phyloP scores from a whole-genome alignment of 1,140 invertebrate species.

The Megathymus violae region DNA sequence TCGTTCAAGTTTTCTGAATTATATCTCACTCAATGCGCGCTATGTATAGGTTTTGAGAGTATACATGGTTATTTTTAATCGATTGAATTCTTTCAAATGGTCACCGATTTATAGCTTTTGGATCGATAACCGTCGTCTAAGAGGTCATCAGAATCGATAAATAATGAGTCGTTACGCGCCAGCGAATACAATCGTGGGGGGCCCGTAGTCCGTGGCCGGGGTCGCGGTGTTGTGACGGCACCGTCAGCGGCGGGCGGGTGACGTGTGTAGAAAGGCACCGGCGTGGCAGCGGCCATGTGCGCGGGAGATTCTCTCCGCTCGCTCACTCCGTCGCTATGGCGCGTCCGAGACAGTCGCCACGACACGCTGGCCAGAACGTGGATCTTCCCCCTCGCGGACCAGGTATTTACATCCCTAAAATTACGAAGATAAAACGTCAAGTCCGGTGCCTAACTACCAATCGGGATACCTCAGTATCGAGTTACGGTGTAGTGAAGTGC shows the following conservation, averaged over 20 bases:
- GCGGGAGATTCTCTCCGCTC: constrained; percentile 39
- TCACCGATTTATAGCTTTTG: neutral
- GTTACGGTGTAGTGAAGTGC: constrained; percentile 29
- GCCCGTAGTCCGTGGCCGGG: constrained; percentile 21
- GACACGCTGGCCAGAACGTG: constrained; percentile 64
- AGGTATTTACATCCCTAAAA: constrained; percentile 55
- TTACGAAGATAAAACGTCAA: constrained; percentile 9
- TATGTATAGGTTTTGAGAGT: no score
- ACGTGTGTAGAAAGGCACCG: constrained; percentile 65
- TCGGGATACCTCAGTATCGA: constrained; percentile 13
- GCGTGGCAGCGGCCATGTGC: constrained; percentile 48
- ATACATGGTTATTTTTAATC: no score
- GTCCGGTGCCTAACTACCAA: constrained; percentile 3
- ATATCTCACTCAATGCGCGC: no score
- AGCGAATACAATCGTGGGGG: constrained; percentile 12
- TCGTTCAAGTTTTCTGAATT: no score
- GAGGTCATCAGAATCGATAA: constrained; percentile 6
- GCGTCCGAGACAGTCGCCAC: constrained; percentile 73
- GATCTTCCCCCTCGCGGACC: constrained; percentile 77
- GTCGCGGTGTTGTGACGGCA: constrained; percentile 40
- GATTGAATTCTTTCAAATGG: no score
- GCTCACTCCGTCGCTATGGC: constrained; percentile 73
- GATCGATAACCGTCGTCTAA: neutral
- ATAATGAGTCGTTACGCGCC: constrained; percentile 11
- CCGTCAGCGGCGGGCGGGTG: constrained; percentile 47